Evolutionary conservation across 1,140 invertebrate genomes (phyloP).

Genomic region (Aphis gossypii): DNA sequence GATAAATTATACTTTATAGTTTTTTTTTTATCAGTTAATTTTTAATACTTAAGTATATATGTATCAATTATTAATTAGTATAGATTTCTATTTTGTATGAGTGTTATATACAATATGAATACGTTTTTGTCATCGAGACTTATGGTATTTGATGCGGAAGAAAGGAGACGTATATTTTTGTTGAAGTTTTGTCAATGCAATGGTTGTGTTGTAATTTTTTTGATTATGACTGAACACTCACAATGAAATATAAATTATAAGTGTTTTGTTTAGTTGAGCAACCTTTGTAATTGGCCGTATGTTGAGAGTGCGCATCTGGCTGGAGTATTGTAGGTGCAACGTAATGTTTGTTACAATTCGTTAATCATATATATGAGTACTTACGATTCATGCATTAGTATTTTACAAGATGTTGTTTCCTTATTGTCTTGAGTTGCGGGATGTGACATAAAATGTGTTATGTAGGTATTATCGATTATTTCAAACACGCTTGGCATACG

Average conservation of each 20-base stretch:
- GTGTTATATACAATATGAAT: not conserved
- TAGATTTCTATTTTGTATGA: not conserved
- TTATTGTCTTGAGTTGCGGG: not conserved
- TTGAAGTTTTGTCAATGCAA: not conserved
- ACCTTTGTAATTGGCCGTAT: not conserved
- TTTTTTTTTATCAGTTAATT: not conserved
- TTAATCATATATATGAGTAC: not conserved
- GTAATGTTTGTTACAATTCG: not conserved
- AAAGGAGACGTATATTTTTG: not conserved
- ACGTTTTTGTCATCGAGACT: not conserved
- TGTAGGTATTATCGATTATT: not conserved
- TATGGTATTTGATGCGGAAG: not conserved
- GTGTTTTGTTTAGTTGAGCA: not conserved
- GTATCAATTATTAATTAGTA: not conserved
- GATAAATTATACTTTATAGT: not conserved
- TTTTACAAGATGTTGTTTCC: not conserved
- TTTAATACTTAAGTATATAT: not conserved
- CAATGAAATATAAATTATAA: not conserved
- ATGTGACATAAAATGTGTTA: not conserved
- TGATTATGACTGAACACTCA: not conserved
- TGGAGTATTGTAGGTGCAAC: not conserved
- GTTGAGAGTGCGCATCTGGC: not conserved
- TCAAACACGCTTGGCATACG: not conserved
- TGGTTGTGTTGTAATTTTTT: conserved; percentile 3
- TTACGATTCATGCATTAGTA: not conserved